Evolutionary conservation across 2,888 invertebrate species (phyloP).

Genomic region (Punctoribates punctum): DNA sequence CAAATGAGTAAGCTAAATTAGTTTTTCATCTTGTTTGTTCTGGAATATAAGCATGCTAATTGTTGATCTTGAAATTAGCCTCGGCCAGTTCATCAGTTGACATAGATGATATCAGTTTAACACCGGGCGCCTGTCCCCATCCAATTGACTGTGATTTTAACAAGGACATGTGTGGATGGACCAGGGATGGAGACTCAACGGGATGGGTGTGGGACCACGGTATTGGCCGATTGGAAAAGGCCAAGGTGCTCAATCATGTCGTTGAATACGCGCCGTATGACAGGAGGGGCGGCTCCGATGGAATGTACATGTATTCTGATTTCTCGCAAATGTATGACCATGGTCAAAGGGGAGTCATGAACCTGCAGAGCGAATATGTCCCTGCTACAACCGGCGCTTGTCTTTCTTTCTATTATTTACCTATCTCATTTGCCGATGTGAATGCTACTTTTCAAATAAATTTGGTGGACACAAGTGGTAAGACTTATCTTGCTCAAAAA

Average conservation of each 20-base stretch:
- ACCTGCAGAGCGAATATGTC: slow-evolving; percentile 17
- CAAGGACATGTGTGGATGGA: slow-evolving; percentile 22
- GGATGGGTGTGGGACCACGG: not conserved
- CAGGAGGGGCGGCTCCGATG: not conserved
- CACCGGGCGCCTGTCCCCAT: not conserved
- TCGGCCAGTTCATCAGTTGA: not conserved
- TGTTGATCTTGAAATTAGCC: not conserved
- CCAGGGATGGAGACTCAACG: not conserved
- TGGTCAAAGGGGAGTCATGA: not conserved
- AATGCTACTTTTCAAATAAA: not conserved
- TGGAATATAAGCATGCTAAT: no score
- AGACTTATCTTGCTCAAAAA: no score
- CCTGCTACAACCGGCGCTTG: not conserved
- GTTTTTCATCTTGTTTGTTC: no score
- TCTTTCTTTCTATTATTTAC: not conserved
- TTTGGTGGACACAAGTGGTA: not conserved
- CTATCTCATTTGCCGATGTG: not conserved
- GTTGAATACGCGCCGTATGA: not conserved
- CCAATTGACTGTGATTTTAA: not conserved
- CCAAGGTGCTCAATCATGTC: not conserved
- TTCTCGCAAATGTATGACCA: not conserved
- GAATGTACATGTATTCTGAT: slow-evolving; percentile 25
- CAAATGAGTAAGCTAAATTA: no score
- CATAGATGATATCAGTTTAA: slow-evolving; percentile 6
- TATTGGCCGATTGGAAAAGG: not conserved